Percentiles rank a stretch among this genome's conserved stretches.
Conservation (phyloP, 2,113 vertebrate species). For the Prochilodus magdalenae region DNA sequence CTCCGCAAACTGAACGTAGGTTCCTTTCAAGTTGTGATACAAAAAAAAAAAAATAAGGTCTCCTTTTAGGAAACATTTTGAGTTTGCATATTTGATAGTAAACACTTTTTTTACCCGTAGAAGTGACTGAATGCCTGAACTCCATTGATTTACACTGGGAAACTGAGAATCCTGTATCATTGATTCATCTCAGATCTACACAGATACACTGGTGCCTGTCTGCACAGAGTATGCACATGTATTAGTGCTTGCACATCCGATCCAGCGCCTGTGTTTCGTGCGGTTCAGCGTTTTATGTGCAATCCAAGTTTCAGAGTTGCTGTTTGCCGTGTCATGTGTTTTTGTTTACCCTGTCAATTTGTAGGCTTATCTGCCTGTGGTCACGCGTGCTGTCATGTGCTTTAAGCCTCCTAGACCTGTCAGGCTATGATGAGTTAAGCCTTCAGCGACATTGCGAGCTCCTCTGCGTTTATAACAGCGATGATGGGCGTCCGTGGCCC, state of each 20-base stretch:
- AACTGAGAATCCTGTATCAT: background rate
- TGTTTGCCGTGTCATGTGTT: slow-evolving; percentile 10
- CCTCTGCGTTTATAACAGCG: background rate
- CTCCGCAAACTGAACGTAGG: background rate
- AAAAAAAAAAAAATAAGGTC: background rate
- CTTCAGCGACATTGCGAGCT: slow-evolving; percentile 1
- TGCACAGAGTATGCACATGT: background rate
- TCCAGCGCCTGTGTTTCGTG: background rate
- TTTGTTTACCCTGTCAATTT: slow-evolving; percentile 28
- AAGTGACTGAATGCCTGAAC: background rate
- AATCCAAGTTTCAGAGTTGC: background rate
- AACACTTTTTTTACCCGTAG: background rate
- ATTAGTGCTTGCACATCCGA: background rate
- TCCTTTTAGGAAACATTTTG: background rate
- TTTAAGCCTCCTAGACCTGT: slow-evolving; percentile 15
- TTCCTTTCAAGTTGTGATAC: background rate
- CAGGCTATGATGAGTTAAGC: slow-evolving; percentile 13
- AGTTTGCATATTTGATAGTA: background rate
- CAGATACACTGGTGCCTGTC: background rate
- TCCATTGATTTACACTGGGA: background rate
- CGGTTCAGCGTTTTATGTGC: background rate
- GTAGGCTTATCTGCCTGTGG: slow-evolving; percentile 10
- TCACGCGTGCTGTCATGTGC: background rate
- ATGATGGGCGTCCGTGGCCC: background rate
- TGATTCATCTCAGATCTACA: background rate